These are phyloP conservation scores for Hirtodrosophila confusa DNA, from an alignment of 2,888 invertebrate genomes.

Conservation along the genomic window DNA sequence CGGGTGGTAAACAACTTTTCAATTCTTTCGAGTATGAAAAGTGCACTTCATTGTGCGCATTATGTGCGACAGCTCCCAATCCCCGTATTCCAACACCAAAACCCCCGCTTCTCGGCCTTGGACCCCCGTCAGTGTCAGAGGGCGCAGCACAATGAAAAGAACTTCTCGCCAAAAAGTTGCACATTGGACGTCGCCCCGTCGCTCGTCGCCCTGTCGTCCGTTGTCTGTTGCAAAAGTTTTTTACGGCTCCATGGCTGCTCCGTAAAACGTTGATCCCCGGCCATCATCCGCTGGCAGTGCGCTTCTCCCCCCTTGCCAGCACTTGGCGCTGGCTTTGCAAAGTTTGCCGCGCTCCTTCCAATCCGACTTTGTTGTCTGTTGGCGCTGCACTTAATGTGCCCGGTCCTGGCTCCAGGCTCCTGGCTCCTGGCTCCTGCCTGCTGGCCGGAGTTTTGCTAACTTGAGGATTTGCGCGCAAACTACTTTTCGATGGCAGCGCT, in stretches of 20 bases:
- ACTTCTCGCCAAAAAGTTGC: conserved; percentile 76
- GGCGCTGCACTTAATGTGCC: conserved; percentile 73
- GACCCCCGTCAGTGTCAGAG: conserved; percentile 65
- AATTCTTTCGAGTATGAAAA: conserved; percentile 79
- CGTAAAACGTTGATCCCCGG: conserved; percentile 81
- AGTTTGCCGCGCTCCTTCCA: conserved; percentile 56
- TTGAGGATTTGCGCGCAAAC: conserved; percentile 81
- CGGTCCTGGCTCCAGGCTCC: conserved; percentile 30
- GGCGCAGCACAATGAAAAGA: conserved; percentile 74
- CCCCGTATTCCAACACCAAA: conserved; percentile 3
- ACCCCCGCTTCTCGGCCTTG: conserved; percentile 22
- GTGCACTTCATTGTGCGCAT: conserved; percentile 83
- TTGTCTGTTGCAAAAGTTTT: conserved; percentile 61
- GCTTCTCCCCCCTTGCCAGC: conserved; percentile 15
- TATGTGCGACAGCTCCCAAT: conserved; percentile 71
- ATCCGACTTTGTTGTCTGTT: conserved; percentile 60
- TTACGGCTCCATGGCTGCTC: conserved; percentile 59
- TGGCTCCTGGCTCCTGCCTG: conserved; percentile 25
- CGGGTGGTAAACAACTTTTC: conserved; percentile 67
- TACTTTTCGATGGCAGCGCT: conserved; percentile 73
- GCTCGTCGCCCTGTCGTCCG: conserved; percentile 9
- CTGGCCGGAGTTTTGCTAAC: conserved; percentile 68
- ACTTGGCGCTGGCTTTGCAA: conserved; percentile 67
- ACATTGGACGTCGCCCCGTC: conserved; percentile 45
- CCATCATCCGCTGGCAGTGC: conserved; percentile 74